phyloP scores from a whole-genome alignment of 2,113 vertebrate species.

The Neolamprologus kungweensis region DNA sequence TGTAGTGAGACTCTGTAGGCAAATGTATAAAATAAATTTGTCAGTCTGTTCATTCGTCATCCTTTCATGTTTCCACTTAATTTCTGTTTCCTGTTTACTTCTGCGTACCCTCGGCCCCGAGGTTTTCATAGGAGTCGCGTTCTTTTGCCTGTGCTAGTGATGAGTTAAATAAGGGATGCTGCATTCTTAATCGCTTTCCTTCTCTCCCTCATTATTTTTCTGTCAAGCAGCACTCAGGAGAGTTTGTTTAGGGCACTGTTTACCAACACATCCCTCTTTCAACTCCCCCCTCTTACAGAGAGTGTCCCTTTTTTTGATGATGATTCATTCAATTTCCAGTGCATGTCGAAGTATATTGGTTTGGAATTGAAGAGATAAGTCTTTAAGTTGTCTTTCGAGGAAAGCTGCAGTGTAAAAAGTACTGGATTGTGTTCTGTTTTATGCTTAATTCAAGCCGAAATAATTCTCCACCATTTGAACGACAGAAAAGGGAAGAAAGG shows the following conservation, averaged over 20 bases:
- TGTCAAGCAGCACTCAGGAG: slow-evolving; percentile 29
- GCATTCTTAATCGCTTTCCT: slow-evolving; percentile 21
- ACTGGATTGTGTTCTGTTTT: background rate
- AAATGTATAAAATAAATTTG: background rate
- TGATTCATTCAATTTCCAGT: slow-evolving; percentile 31
- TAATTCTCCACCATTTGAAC: slow-evolving; percentile 6
- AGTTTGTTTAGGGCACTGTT: slow-evolving; percentile 38
- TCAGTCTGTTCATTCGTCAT: background rate
- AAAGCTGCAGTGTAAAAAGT: background rate
- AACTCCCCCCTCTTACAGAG: background rate
- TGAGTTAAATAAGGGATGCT: slow-evolving; percentile 26
- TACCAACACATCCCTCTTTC: slow-evolving; percentile 23
- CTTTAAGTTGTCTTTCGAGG: slow-evolving; percentile 15
- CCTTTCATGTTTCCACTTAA: background rate
- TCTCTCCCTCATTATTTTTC: slow-evolving; percentile 44
- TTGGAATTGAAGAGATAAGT: background rate
- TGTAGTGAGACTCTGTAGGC: background rate
- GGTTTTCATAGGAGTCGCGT: background rate
- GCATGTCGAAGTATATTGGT: slow-evolving; percentile 3
- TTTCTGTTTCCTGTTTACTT: background rate
- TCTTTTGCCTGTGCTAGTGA: background rate
- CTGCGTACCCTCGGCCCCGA: background rate
- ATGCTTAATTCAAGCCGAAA: background rate
- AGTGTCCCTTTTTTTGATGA: slow-evolving; percentile 8
- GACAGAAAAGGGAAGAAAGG: background rate